Base-by-base conservation (phyloP, 1,140 invertebrate species). In the Oreohelix idahoensis region DNA sequence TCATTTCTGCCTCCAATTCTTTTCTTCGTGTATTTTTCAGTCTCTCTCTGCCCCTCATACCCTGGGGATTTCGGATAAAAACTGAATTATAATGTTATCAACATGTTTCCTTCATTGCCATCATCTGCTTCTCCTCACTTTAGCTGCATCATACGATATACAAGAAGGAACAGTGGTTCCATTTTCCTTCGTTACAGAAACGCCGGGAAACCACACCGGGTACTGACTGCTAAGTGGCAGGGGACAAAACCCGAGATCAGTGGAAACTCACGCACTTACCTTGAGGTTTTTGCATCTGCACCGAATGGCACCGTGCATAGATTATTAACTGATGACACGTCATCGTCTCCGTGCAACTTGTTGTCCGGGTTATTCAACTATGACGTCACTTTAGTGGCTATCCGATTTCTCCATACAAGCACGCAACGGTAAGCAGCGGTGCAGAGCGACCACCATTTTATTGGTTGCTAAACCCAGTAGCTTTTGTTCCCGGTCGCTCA, bases 371-470 rank as follows among this genome's bases (percentile, higher is more conserved):
- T 84, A 23, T 76, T 38, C 79, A 71, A 66, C 13, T 38, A 66
- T 42, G 77, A 79, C 77, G 77, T 79, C 77, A 79, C 53, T 23
- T n/a, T 66, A 79, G 77, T 66, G 53, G 77, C 58, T 32, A 42
- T n/a, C 53, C 77, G 58, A 53, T 49, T 49, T 69, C 77, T 79
- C 35, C 77, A 77, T 39, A 79, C 53, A 39, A 79, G 8, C 53
- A 23, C 20, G 63, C 63, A 79, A 69, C 38, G 77, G 58, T 79
- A 79, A 80, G 45, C 79, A 80, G 42, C 63, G 39, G 79, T 80
- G 66, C 63, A 0, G 42, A 38, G 79, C 69, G 79, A 80, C 79
- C 77, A 80, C 79, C 77, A 80, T 71, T 71, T 80, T 80, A 42
- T 80, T 66, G 66, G 79, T 80, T 80, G 66, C 79, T 49, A 38